These are phyloP conservation scores for Julus scandinavius DNA, from an alignment of 2,888 invertebrate species.

Conservation along the genomic window DNA sequence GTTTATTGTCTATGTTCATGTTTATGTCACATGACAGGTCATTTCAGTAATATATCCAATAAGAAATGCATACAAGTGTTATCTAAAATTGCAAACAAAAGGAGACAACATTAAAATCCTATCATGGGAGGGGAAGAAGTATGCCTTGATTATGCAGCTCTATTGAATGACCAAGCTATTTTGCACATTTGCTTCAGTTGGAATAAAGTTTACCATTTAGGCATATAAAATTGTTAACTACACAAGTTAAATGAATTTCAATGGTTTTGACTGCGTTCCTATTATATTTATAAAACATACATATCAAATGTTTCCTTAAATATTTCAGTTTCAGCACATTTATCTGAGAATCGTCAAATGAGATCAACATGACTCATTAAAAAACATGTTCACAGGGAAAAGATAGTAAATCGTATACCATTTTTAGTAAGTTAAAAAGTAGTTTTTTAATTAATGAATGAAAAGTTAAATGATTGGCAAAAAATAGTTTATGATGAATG, in stretches of 20 bases:
- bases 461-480: neutral
- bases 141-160: neutral
- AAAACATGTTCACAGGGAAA: neutral
- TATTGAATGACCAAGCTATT: neutral
- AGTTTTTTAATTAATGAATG: neutral
- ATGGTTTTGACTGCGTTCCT: neutral
- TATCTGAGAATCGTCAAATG: neutral
- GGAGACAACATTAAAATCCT: conserved; percentile 23
- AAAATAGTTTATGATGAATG: neutral
- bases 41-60: conserved; percentile 34
- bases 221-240: neutral
- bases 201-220: neutral
- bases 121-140: neutral
- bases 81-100: conserved; percentile 13
- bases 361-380: neutral
- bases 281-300: neutral
- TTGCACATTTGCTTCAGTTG: neutral
- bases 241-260: neutral
- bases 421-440: neutral
- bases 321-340: neutral
- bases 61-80: neutral
- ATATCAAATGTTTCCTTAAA: conserved; percentile 25
- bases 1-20: conserved; percentile 36
- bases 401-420: conserved; percentile 25
- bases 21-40: conserved; percentile 30